Percentiles rank a stretch among this genome's conserved stretches.
Evolutionary conservation across 2,113 vertebrate species (phyloP).

Genomic region (Aleadryas rufinucha): DNA sequence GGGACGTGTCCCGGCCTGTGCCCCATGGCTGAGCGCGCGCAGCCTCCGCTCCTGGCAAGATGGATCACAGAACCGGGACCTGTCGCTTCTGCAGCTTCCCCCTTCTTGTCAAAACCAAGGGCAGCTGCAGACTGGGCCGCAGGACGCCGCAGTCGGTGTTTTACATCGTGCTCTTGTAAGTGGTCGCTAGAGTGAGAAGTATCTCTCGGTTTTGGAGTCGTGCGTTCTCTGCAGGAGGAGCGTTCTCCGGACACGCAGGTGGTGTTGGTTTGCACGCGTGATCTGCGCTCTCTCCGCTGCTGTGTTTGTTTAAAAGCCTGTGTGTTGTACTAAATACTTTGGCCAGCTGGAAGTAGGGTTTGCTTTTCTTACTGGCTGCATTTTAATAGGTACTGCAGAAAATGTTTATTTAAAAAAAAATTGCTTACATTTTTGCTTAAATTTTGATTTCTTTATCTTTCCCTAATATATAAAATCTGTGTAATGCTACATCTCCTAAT

Average conservation of each 20-base stretch:
- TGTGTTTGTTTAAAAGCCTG: background rate
- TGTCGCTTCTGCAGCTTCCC: background rate
- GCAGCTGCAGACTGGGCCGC: background rate
- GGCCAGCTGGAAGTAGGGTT: background rate
- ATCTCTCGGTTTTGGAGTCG: accelerated
- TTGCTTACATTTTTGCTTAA: background rate
- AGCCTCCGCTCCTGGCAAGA: background rate
- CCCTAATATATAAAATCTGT: background rate
- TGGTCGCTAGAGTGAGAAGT: background rate
- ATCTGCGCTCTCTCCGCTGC: accelerated
- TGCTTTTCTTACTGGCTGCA: background rate
- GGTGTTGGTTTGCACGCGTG: background rate
- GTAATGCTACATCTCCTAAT: background rate
- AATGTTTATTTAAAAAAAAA: background rate
- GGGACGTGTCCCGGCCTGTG: constrained; percentile 27
- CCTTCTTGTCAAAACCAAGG: background rate
- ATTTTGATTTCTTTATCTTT: background rate
- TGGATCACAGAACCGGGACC: background rate
- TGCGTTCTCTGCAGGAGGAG: background rate
- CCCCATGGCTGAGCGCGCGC: background rate
- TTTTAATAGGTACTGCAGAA: background rate
- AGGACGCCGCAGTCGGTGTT: background rate
- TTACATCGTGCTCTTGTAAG: background rate
- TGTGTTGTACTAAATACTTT: no score
- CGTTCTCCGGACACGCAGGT: background rate